Evolutionary conservation across 2,888 invertebrate genomes (phyloP), one percentile per base, ranked within the genome.

Genomic region (Calephelis perditalis): DNA sequence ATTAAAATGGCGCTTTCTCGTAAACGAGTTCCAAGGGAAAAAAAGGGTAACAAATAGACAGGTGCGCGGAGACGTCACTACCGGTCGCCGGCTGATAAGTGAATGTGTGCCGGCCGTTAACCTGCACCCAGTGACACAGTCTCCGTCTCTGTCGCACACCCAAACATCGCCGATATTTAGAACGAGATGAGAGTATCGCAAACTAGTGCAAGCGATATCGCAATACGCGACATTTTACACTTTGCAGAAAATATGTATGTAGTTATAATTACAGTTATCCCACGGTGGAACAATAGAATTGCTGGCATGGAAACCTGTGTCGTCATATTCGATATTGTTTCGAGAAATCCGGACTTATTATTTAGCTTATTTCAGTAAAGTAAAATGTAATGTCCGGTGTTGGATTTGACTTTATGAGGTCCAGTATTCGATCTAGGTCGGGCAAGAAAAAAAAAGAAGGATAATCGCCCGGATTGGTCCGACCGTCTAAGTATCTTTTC

Each of bases 91-190:
- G 76, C 74, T 89, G 87, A 89, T 89, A 88, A 86, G 81, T 77
- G 77, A 86, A 89, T 87, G 84, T 89, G 76, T 85, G 87, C 76
- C 86, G 88, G 86, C 76, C 89, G 78, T 88, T 88, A 84, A 89
- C 87, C 89, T 80, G 84, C 81, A 73, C 83, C 84, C 82, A 84
- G 81, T 84, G 81, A 85, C 84, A 84, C 77, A 81, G 74, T 76
- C 71, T 67, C 70, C 73, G 66, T 85, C 81, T 78, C 75, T 73
- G 68, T 85, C 79, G 67, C 75, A 70, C 78, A 65, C 65, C 63
- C 69, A 67, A 62, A 60, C 12, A 61, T 37, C 59, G 57, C 54
- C 58, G 54, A 54, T 60, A 64, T 66, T 62, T 60, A 65, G 66
- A 74, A 70, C 62, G 73, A 72, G 73, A 77, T 71, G 70, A 73